Base-by-base conservation (phyloP, 2,888 invertebrate species). In the Fissipunctia ypsillon region DNA sequence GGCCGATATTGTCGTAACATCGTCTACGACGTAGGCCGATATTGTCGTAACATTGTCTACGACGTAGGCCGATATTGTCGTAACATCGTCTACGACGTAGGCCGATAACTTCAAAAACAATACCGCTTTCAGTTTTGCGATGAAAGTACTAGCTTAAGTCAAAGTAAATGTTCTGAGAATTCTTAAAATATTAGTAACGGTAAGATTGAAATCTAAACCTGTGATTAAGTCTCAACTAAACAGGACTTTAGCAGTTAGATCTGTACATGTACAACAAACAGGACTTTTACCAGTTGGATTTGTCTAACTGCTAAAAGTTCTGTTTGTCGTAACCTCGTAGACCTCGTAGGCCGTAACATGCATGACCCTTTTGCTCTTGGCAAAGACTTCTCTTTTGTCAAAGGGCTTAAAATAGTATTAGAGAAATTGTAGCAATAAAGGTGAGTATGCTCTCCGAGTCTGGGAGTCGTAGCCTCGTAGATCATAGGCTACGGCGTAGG, bases 21-120 rank as follows among this genome's bases (percentile, higher is more conserved):
- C 41, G n/a, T 43, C 52, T 67, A 50, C 41, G 50, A n/a, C n/a
- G n/a, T n/a, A n/a, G n/a, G n/a, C n/a, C n/a, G n/a, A n/a, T n/a
- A n/a, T n/a, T n/a, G 41, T 31, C 31, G 52, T 69, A 43, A n/a
- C 41, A 19, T 19, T 28, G n/a, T 43, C 52, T 67, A 50, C 41
- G 50, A n/a, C n/a, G n/a, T n/a, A n/a, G n/a, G n/a, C n/a, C n/a
- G n/a, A n/a, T n/a, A n/a, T n/a, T n/a, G 41, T 31, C 31, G 52
- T 69, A 43, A n/a, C 41, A 19, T 19, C 41, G n/a, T 43, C 52
- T 67, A 50, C 41, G 50, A 31, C 69, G 52, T 52, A 68, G 52
- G 52, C 68, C 19, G 41, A 54, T n/a, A 31, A 14, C 14, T n/a
- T n/a, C 28, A n/a, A 6, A 16, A 35, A 19, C 28, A 41, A 41